Conservation (phyloP, 1,140 invertebrate species). For the Cherax quadricarinatus region DNA sequence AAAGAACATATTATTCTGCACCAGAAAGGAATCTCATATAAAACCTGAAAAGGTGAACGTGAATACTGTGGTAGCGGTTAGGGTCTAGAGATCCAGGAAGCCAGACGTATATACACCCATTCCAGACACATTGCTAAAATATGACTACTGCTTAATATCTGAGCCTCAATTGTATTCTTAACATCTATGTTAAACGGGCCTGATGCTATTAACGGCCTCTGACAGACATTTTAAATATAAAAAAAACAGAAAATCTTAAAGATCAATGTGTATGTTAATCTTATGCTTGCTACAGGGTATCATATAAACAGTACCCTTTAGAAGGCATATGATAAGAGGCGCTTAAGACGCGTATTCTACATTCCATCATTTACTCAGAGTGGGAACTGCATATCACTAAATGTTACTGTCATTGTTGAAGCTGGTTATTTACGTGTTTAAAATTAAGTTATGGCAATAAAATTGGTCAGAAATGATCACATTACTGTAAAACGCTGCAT, state of each 20-base stretch:
- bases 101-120: background rate
- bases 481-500: background rate
- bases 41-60: background rate
- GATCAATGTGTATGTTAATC: background rate
- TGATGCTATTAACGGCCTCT: background rate
- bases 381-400: background rate
- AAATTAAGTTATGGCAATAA: conserved; percentile 5
- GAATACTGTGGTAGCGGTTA: background rate
- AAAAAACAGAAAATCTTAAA: background rate
- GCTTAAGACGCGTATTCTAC: background rate
- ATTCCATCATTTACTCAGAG: background rate
- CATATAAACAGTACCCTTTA: conserved; percentile 33
- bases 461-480: background rate
- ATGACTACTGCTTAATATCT: background rate
- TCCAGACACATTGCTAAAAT: background rate
- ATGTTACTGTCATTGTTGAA: background rate
- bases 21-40: background rate
- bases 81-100: background rate
- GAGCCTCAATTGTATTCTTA: background rate
- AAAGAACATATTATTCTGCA: background rate
- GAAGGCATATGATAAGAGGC: background rate
- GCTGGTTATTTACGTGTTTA: background rate
- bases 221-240: background rate
- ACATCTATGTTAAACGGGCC: background rate
- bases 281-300: conserved; percentile 16